Percentiles rank a stretch among this genome's conserved stretches.
phyloP scores from a whole-genome alignment of 2,888 invertebrate species.

The Sesia apiformis region DNA sequence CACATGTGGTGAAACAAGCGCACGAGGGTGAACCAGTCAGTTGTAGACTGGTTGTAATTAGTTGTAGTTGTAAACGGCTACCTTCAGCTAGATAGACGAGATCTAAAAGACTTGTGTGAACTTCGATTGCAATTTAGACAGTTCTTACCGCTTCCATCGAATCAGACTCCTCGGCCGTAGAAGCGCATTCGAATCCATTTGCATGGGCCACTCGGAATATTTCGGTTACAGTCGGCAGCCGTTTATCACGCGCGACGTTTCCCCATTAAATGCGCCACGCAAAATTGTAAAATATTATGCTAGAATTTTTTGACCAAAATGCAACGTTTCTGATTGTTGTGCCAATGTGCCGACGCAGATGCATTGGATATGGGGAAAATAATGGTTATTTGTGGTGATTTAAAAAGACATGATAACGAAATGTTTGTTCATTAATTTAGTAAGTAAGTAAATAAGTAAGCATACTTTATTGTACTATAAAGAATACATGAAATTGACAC shows the following conservation, averaged over 20 bases:
- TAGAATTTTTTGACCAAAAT: slow-evolving; percentile 19
- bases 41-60: no score
- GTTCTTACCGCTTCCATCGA: slow-evolving; percentile 4
- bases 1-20: no score
- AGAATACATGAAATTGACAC: no score
- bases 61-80: no score
- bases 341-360: neutral
- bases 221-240: slow-evolving; percentile 37
- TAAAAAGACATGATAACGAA: no score
- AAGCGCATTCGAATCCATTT: slow-evolving; percentile 40
- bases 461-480: no score
- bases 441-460: no score
- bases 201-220: slow-evolving; percentile 44
- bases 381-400: neutral
- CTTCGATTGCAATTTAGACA: no score
- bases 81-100: no score
- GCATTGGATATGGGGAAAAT: neutral
- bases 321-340: neutral
- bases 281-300: slow-evolving; percentile 41
- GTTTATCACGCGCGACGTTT: slow-evolving; percentile 34
- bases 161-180: slow-evolving; percentile 12
- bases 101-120: no score
- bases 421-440: no score
- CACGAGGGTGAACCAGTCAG: no score
- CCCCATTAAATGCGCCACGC: slow-evolving; percentile 34